Conservation (phyloP, 2,797 vertebrate species). For the Vultur gryphus region DNA sequence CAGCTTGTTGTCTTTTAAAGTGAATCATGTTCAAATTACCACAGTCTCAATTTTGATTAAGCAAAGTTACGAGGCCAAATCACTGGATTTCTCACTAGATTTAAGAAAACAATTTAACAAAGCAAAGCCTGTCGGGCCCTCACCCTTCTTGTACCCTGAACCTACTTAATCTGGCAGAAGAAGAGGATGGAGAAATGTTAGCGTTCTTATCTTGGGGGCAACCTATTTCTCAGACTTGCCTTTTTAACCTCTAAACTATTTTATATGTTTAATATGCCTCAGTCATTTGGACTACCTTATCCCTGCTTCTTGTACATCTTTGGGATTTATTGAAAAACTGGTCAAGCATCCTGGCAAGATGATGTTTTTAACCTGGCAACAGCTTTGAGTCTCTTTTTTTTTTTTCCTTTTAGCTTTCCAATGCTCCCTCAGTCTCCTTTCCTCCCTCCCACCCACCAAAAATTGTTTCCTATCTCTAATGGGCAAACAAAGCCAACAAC, state of each 20-base stretch:
- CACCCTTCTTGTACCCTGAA: background rate
- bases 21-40: background rate
- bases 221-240: background rate
- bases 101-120: background rate
- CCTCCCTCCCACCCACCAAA: background rate
- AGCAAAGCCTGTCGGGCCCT: background rate
- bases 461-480: background rate
- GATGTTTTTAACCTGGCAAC: background rate
- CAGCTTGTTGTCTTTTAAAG: background rate
- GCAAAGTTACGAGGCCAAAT: background rate
- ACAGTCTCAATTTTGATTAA: background rate
- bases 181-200: background rate
- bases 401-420: background rate
- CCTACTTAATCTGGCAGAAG: background rate
- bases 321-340: background rate
- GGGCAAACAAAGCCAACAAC: background rate
- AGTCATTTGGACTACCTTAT: background rate
- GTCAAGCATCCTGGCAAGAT: background rate
- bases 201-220: background rate
- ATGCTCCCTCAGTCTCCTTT: background rate
- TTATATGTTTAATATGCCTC: background rate
- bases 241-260: background rate
- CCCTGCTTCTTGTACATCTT: background rate
- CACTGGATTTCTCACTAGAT: background rate
- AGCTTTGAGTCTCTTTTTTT: background rate